Percentiles rank a stretch among this genome's conserved stretches.
phyloP scores from a whole-genome alignment of 64 coral and sea anemone genomes.

The Montipora capricornis region DNA sequence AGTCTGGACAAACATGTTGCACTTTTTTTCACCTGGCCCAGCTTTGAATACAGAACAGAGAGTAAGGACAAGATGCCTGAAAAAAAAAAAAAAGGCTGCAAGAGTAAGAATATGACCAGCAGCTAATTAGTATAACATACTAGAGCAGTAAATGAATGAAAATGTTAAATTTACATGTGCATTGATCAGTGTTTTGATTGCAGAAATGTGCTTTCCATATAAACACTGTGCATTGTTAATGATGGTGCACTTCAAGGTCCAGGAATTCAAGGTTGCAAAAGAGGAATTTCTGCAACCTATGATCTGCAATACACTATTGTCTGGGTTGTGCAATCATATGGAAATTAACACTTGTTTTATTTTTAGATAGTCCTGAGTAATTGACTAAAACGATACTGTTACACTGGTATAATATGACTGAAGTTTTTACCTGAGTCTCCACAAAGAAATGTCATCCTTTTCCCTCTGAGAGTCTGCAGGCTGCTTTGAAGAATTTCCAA shows the following conservation, averaged over 20 bases:
- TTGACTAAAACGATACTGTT: neutral
- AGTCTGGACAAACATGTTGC: slow-evolving; percentile 59
- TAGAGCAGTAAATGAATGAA: neutral
- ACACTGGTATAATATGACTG: neutral
- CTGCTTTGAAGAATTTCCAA: slow-evolving; percentile 70
- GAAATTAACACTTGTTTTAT: too few species aligned
- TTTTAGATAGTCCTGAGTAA: neutral
- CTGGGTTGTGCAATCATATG: too few species aligned
- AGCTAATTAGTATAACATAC: neutral
- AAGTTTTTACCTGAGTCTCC: slow-evolving; percentile 87
- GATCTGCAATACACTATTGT: too few species aligned
- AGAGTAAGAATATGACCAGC: neutral
- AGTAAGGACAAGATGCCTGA: slow-evolving; percentile 81
- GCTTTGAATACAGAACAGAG: slow-evolving; percentile 78
- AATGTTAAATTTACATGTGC: too few species aligned
- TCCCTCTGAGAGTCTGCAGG: slow-evolving; percentile 63
- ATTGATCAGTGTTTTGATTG: too few species aligned
- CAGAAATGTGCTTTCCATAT: too few species aligned
- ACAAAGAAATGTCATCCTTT: slow-evolving; percentile 91
- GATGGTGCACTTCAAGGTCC: too few species aligned
- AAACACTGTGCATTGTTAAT: too few species aligned
- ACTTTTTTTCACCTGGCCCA: slow-evolving; percentile 72
- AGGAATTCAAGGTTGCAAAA: too few species aligned
- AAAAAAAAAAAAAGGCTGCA: neutral
- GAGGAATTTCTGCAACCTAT: too few species aligned